Evolutionary conservation across 53 echinoderm and acorn worm genomes (phyloP).

Genomic region (Actinopyga echinites): DNA sequence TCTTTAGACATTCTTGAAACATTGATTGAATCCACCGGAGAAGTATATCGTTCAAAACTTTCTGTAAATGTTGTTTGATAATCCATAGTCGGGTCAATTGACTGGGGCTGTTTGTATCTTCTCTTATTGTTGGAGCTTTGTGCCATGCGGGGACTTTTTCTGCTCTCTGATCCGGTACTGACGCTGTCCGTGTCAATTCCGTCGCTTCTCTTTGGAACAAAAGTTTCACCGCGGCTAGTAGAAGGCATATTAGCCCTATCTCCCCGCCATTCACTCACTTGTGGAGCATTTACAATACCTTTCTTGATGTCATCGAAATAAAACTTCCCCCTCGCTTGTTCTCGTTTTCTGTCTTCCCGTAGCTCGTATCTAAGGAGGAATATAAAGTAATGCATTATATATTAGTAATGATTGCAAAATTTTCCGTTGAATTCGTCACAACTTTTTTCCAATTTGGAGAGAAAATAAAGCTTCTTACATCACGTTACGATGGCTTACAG

Average conservation of each 20-base stretch:
- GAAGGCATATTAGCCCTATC: background rate
- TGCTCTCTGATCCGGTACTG: background rate
- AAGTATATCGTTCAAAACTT: background rate
- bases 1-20: background rate
- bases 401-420: too few relatives aligned
- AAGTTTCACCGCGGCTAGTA: background rate
- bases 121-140: background rate
- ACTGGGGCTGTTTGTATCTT: background rate
- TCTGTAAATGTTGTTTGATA: background rate
- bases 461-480: too few relatives aligned
- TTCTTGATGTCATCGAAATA: constrained; percentile 78
- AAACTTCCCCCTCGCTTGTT: constrained; percentile 71
- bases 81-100: background rate
- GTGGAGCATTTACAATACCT: constrained; percentile 57
- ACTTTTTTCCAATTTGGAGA: too few relatives aligned
- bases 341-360: constrained; percentile 89
- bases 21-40: background rate
- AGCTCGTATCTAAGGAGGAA: constrained; percentile 75
- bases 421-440: too few relatives aligned
- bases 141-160: background rate
- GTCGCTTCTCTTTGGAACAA: background rate
- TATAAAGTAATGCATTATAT: too few relatives aligned
- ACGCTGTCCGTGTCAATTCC: constrained; percentile 17
- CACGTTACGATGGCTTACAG: too few relatives aligned
- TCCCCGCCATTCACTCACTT: background rate